phyloP scores from a whole-genome alignment of 2,797 vertebrate genomes.

The Rhincodon typus region DNA sequence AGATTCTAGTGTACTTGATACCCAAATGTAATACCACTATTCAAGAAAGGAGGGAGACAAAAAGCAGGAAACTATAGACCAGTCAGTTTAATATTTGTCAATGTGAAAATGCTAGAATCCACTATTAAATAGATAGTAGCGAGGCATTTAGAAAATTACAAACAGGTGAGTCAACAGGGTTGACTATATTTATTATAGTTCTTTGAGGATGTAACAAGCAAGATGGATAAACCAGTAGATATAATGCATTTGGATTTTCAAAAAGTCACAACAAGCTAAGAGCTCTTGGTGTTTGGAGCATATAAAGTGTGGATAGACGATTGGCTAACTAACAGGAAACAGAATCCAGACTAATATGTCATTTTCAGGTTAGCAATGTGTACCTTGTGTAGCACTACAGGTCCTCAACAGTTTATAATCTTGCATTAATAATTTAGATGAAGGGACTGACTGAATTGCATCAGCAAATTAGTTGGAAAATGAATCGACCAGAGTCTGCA shows the following conservation, averaged over 20 bases:
- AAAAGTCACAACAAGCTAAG: neutral
- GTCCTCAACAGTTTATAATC: too few species aligned
- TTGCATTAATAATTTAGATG: too few species aligned
- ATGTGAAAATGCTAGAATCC: neutral
- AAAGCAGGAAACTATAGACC: neutral
- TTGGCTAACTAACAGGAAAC: neutral
- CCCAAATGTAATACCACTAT: neutral
- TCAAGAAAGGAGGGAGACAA: neutral
- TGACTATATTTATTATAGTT: neutral
- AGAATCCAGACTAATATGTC: neutral
- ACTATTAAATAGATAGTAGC: neutral
- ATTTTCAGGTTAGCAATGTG: too few species aligned
- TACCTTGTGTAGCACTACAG: too few species aligned
- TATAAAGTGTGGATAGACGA: neutral
- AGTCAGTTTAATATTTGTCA: neutral
- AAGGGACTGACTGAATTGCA: too few species aligned
- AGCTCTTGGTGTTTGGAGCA: neutral
- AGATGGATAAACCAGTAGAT: neutral
- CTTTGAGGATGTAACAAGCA: neutral
- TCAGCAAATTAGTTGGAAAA: too few species aligned
- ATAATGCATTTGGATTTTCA: neutral
- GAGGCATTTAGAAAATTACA: neutral
- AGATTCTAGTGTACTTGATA: too few species aligned
- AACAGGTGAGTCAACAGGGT: neutral
- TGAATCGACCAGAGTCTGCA: too few species aligned